phyloP scores from a whole-genome alignment of 2,113 vertebrate species.

The Mastomys coucha region DNA sequence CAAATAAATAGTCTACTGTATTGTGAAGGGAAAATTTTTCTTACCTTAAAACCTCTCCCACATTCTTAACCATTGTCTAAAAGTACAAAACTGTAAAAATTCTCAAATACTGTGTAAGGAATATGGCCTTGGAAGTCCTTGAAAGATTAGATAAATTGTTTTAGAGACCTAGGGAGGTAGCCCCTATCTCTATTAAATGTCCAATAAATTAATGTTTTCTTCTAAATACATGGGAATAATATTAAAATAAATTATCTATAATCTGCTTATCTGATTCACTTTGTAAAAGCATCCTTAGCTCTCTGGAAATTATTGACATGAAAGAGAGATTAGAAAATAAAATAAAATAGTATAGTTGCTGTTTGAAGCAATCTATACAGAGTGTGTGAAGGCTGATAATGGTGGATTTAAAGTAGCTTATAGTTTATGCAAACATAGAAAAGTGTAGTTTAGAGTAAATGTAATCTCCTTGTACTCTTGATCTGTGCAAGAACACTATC shows the following conservation, averaged over 20 bases:
- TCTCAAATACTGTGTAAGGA: background rate
- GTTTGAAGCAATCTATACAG: background rate
- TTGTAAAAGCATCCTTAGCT: background rate
- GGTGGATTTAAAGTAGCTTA: background rate
- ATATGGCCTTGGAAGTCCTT: background rate
- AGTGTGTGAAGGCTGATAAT: no score
- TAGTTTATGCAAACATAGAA: background rate
- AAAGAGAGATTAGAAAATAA: background rate
- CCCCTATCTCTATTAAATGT: background rate
- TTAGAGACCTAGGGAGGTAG: background rate
- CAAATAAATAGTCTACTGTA: background rate
- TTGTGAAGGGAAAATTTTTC: background rate
- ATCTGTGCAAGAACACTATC: background rate
- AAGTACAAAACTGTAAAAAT: background rate
- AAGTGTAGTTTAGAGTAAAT: background rate
- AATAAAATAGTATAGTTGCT: background rate
- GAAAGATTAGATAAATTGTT: background rate
- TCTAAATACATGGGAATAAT: background rate
- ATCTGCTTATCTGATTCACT: background rate
- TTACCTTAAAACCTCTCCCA: background rate
- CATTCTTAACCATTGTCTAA: background rate
- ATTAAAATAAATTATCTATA: background rate
- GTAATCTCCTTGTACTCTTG: background rate
- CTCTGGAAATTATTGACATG: background rate
- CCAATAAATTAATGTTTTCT: background rate